Base-by-base conservation (phyloP, 2,888 invertebrate species). In the Philereme vetulata region DNA sequence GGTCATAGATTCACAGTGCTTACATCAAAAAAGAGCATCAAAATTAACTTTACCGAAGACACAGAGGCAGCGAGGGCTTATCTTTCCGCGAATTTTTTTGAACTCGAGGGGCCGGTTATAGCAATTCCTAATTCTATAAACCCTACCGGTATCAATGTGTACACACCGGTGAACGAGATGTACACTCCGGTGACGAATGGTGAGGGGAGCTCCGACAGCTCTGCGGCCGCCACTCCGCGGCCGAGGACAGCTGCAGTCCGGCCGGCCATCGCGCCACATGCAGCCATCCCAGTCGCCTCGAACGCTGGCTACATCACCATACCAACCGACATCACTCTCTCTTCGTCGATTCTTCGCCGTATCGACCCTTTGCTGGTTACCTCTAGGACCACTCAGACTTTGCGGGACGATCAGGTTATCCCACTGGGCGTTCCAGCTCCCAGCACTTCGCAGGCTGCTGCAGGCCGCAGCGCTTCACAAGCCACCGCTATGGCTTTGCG, bases 21-120 rank as follows among this genome's bases (percentile, higher is more conserved):
- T 5, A 9, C 11, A 9, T n/a, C 10, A 4, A 47, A 11, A 7
- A 7, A 4, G 33, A 47, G 11, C 10, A 1, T 0, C 5, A 54
- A 7, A 32, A 40, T 54, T 1, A 10, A 54, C 42, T 47, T 45
- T 7, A 9, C 2, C 7, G 47, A 47, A 46, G 54, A 54, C n/a
- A 0, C 4, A 3, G 54, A 33, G 40, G 47, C 47, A 0, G 40
- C 34, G 3, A 42, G 11, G 4, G 40, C 34, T 4, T 46, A n/a
- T 8, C 5, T 4, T 5, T 4, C 33, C 5, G 54, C 42, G 1
- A 11, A 7, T n/a, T n/a, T 42, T 8, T 47, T 5, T 7, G 5
- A 8, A 6, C 0, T 54, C 8, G 47, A 54, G 7, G 4, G 32
- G 33, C 54, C 54, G 5, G 47, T 48, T 10, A 46, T 54, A 4